Evolutionary conservation across 2,113 vertebrate species (phyloP).

Genomic region (Emberiza fucata): DNA sequence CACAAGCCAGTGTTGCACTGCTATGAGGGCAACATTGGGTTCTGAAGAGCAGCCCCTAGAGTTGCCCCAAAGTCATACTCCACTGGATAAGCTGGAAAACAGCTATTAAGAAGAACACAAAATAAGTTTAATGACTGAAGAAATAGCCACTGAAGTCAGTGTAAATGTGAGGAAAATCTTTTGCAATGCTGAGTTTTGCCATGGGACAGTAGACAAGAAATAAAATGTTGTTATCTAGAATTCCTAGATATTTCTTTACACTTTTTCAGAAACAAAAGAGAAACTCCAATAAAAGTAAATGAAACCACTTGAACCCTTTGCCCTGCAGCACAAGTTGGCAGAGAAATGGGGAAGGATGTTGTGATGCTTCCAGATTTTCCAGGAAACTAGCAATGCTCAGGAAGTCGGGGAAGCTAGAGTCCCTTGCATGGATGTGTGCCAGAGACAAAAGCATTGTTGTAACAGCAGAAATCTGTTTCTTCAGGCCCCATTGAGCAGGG

Average conservation of each 20-base stretch:
- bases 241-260: not conserved
- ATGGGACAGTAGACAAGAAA: not conserved
- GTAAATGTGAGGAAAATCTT: not conserved
- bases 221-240: not conserved
- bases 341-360: not conserved
- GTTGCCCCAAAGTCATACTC: not conserved
- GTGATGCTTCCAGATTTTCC: not conserved
- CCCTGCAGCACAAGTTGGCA: not conserved
- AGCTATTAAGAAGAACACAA: not conserved
- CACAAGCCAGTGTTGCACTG: accelerated
- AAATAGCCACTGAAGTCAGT: not conserved
- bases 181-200: not conserved
- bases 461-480: constrained; percentile 36
- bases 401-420: not conserved
- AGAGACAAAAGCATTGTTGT: not conserved
- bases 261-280: not conserved
- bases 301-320: not conserved
- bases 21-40: not conserved
- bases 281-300: not conserved
- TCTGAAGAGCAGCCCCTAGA: not conserved
- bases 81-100: not conserved
- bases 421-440: not conserved
- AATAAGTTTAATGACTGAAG: not conserved
- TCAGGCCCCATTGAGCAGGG: not conserved
- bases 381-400: not conserved